Percentiles rank a stretch among this genome's conserved stretches.
Evolutionary conservation across 92 coral and sea anemone species (phyloP).

Genomic region (Nematostella vectensis): DNA sequence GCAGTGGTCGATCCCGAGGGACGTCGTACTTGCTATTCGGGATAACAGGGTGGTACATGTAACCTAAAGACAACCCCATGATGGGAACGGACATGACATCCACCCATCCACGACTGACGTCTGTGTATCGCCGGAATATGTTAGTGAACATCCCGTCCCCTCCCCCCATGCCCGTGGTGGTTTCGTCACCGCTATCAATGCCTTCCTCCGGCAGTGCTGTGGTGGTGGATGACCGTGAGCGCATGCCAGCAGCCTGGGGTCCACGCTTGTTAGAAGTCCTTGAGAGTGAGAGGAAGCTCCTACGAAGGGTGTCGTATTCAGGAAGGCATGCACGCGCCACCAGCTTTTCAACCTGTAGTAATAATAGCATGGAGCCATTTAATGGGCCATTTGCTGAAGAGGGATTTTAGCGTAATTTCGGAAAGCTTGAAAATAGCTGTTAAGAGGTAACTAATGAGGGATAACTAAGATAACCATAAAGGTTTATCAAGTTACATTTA

Average conservation of each 20-base stretch:
- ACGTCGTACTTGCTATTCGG: constrained; percentile 59
- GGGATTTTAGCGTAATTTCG: no score
- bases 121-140: constrained; percentile 92
- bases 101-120: constrained; percentile 71
- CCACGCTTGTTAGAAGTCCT: constrained; percentile 47
- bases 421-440: not conserved
- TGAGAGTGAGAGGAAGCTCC: constrained; percentile 85
- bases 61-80: constrained; percentile 71
- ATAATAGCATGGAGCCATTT: not conserved
- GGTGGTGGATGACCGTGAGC: constrained; percentile 67
- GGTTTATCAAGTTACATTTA: no score
- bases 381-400: no score
- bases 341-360: constrained; percentile 84
- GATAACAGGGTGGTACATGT: constrained; percentile 85
- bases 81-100: constrained; percentile 94
- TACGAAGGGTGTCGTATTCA: constrained; percentile 87
- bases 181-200: constrained; percentile 87
- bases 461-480: no score
- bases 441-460: no score
- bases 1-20: constrained; percentile 49
- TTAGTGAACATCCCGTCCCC: constrained; percentile 64
- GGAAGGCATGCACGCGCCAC: constrained; percentile 87
- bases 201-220: constrained; percentile 76
- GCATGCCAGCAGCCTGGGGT: constrained; percentile 29
- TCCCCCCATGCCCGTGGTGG: constrained; percentile 29